Evolutionary conservation across 2,888 invertebrate genomes (phyloP), one percentile per base, ranked within the genome.

Genomic region (Formica aserva): DNA sequence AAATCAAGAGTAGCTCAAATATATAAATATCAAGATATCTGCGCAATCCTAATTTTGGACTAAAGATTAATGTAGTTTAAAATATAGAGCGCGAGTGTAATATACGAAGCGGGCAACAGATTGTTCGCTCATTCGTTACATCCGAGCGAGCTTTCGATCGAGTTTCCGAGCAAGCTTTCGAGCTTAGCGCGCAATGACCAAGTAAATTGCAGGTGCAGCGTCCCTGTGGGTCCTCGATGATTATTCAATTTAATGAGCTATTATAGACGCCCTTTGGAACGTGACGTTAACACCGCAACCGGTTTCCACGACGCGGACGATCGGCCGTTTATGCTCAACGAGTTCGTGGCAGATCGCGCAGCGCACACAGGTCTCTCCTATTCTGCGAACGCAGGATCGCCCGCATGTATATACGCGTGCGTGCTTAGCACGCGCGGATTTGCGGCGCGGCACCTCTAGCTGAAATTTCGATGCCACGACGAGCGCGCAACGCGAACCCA

Each of bases 221-320:
- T 86, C 75, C 84, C 85, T 78, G 71, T 85, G 82, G 74, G 83
- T 71, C 90, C 89, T 89, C 91, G 90, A 93, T 92, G 90, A 92
- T 92, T 91, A 93, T 93, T 91, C 91, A 92, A 92, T 91, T 93
- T 93, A 93, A 93, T 92, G 93, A 92, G 92, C 91, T 89, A 90
- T 91, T 89, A 89, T 88, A 85, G 88, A 86, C 85, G 84, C 84
- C 87, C 89, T 89, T 82, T 85, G 91, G 90, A 92, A 93, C 93
- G 93, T 94, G 94, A 93, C 92, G 92, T 93, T 93, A 90, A 88
- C 89, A 91, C 93, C 93, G 88, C 93, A 92, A 92, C 86, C 87
- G 84, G 86, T 88, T 89, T 88, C 76, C 71, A 81, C 77, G 84
- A 75, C 86, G 80, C 86, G 86, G 86, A 90, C 87, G 89, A 85